Evolutionary conservation across 1,140 invertebrate genomes (phyloP).

Genomic region (Amyelois transitella): DNA sequence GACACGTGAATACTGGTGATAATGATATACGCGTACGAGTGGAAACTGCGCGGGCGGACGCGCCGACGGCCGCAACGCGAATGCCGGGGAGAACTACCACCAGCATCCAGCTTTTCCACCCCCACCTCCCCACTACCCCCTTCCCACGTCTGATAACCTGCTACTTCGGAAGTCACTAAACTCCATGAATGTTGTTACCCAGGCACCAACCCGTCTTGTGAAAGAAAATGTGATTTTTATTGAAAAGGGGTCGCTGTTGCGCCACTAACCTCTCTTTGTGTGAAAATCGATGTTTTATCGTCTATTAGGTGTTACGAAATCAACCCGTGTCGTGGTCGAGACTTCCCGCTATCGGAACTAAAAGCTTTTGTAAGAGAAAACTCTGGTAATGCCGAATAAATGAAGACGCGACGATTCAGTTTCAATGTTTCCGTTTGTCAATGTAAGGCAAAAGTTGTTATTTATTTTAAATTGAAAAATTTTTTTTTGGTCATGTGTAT

Average conservation of each 20-base stretch:
- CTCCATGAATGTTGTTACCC: slow-evolving; percentile 62
- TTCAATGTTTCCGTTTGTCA: not conserved
- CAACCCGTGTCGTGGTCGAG: slow-evolving; percentile 22
- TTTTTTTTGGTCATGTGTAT: too few relatives aligned
- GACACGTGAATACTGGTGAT: slow-evolving; percentile 31
- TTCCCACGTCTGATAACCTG: slow-evolving; percentile 64
- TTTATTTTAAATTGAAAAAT: too few relatives aligned
- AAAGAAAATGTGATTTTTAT: slow-evolving; percentile 69
- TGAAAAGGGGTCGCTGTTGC: slow-evolving; percentile 54
- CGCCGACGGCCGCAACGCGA: slow-evolving; percentile 49
- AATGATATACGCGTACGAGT: slow-evolving; percentile 18
- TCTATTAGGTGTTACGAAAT: slow-evolving; percentile 43
- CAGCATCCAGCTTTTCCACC: slow-evolving; percentile 49
- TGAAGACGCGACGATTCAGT: not conserved
- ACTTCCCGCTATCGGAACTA: slow-evolving; percentile 13
- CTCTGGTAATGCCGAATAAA: not conserved
- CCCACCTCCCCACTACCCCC: slow-evolving; percentile 20
- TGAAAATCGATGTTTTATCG: slow-evolving; percentile 53
- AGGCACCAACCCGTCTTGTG: slow-evolving; percentile 51
- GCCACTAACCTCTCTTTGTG: slow-evolving; percentile 40
- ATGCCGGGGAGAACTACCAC: slow-evolving; percentile 57
- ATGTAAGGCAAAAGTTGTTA: too few relatives aligned
- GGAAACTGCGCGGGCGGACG: slow-evolving; percentile 42
- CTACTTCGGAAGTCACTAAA: slow-evolving; percentile 72
- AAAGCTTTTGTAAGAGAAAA: slow-evolving; percentile 20